Conservation (phyloP, 2,113 vertebrate genomes). For the Suricata suricatta region DNA sequence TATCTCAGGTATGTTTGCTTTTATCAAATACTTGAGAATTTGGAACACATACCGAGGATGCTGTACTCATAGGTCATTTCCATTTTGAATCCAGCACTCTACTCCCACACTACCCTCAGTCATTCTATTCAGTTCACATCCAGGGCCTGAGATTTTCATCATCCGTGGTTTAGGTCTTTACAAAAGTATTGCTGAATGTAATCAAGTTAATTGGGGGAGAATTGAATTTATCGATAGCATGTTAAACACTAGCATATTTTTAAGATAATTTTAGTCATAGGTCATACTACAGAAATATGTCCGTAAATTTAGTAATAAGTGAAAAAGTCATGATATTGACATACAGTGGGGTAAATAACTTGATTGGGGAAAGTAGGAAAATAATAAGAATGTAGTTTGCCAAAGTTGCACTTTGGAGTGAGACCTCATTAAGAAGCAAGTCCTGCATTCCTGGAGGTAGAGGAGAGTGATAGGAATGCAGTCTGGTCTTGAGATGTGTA, state of each 20-base stretch:
- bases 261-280: background rate
- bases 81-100: background rate
- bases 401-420: background rate
- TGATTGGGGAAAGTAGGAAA: background rate
- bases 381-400: background rate
- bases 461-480: background rate
- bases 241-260: background rate
- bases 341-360: background rate
- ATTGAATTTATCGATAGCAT: background rate
- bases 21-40: background rate
- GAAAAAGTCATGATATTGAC: background rate
- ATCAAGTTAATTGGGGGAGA: background rate
- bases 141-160: background rate
- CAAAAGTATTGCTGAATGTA: background rate
- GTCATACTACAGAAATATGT: background rate
- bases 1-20: background rate
- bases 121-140: background rate
- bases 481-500: background rate
- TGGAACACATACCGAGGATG: background rate
- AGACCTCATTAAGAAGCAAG: background rate
- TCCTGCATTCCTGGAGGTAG: background rate
- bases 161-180: background rate
- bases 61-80: background rate
- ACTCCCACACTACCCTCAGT: background rate
- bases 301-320: background rate